Percentiles rank a stretch among this genome's conserved stretches.
phyloP scores from a whole-genome alignment of 1,140 invertebrate genomes.

The Kradibia gibbosae region DNA sequence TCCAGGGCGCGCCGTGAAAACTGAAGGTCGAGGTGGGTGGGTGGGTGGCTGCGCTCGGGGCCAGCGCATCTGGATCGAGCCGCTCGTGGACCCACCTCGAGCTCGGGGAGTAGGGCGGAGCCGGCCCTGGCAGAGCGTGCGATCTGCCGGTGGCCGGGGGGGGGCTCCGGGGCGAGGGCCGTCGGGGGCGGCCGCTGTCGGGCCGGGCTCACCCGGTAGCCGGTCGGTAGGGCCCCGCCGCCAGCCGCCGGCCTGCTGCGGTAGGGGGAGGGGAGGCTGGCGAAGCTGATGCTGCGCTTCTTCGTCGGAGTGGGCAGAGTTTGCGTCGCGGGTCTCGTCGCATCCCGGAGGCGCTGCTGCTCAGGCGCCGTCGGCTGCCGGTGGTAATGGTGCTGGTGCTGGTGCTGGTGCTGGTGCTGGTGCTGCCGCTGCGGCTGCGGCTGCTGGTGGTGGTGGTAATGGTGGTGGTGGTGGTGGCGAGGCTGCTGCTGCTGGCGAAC shows the following conservation, averaged over 20 bases:
- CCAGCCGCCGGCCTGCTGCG: slow-evolving; percentile 48
- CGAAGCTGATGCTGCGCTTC: slow-evolving; percentile 63
- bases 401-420: neutral
- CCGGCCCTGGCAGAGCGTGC: slow-evolving; percentile 69
- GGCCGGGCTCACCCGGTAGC: slow-evolving; percentile 43
- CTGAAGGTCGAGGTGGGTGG: neutral
- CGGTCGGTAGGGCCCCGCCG: slow-evolving; percentile 40
- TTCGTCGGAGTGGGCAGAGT: slow-evolving; percentile 58
- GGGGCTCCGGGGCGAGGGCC: slow-evolving; percentile 62
- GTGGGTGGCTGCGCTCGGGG: too few relatives aligned
- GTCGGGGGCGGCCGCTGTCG: slow-evolving; percentile 65
- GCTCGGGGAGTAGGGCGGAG: slow-evolving; percentile 44
- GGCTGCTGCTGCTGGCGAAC: neutral
- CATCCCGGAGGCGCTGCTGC: neutral
- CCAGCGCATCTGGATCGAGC: too few relatives aligned
- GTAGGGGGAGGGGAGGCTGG: slow-evolving; percentile 57
- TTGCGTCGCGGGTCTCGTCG: slow-evolving; percentile 45
- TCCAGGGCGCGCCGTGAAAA: neutral
- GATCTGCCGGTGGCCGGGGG: slow-evolving; percentile 65
- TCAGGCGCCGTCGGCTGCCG: neutral
- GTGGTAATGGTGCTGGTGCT: neutral
- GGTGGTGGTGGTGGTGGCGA: neutral
- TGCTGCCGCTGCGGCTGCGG: neutral
- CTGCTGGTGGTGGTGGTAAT: neutral
- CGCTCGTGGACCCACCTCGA: slow-evolving; percentile 66